Base-by-base conservation (phyloP, 1,140 invertebrate genomes). In the Anoplophora glabripennis region DNA sequence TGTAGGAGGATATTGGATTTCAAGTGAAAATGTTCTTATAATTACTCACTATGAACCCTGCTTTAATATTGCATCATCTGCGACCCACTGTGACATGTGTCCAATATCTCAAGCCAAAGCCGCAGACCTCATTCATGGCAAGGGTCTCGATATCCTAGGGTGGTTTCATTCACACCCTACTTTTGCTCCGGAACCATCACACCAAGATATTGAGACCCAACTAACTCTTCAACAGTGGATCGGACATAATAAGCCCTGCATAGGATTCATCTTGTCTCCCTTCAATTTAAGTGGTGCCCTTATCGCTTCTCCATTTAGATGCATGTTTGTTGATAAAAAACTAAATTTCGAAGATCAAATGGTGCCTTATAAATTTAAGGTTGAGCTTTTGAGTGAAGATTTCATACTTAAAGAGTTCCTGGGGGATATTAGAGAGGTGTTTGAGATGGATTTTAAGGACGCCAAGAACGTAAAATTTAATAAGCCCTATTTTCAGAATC, bases 51-150 rank as follows among this genome's bases (percentile, higher is more conserved):
- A 86, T 71, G 79, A 80, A 64, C 77, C 83, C 15, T 86, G 79
- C 76, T 78, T 68, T 67, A 86, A 78, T 72, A 70, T 78, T 14
- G 70, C 69, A 7, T 80, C 84, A 57, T 85, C 81, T 34, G 76
- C 79, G 28, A 84, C 86, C 28, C 86, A 88, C 74, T 89, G 88
- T 72, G 88, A 90, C 63, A 89, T 89, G 85, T 88, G 88, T 69
- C 86, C 88, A 0, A 65, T 75, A 28, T 70, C 71, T 1, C 73
- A 75, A 59, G 68, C 72, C n/a, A 76, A 78, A 67, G 83, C 83
- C 7, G 77, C 78, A 60, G 81, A 83, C 55, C 68, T 67, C n/a
- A 75, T 86, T 10, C 73, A 76, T 28, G 64, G 69, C 21, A 69
- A 73, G 42, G 78, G 47, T 36, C 70, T 80, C 51, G 74, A 76